These are phyloP conservation scores for Drosophila lacteicornis DNA, from an alignment of 1,140 invertebrate species.

Conservation along the genomic window DNA sequence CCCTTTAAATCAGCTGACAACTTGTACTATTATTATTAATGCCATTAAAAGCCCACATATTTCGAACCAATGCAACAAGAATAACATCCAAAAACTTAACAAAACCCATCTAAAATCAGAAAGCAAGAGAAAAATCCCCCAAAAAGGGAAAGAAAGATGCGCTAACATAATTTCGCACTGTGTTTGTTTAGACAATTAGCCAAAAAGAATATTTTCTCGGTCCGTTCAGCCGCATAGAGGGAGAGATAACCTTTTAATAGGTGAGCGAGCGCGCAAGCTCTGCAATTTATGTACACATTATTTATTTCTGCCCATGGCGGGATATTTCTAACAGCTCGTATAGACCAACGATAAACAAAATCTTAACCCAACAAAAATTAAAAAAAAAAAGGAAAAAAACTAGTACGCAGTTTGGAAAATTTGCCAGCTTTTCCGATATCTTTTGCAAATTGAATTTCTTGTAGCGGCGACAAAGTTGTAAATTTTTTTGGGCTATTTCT, in stretches of 20 bases:
- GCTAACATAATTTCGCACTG: slow-evolving; percentile 55
- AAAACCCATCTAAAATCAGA: background rate
- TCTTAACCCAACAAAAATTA: background rate
- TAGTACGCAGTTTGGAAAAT: slow-evolving; percentile 52
- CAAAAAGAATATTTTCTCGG: slow-evolving; percentile 31
- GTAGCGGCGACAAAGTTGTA: slow-evolving; percentile 69
- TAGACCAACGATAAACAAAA: slow-evolving; percentile 51
- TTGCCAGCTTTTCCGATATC: slow-evolving; percentile 39
- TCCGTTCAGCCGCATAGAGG: background rate
- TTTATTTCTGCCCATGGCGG: slow-evolving; percentile 49
- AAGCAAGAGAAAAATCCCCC: background rate
- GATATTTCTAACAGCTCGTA: slow-evolving; percentile 60
- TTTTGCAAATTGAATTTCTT: slow-evolving; percentile 52
- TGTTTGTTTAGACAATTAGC: slow-evolving; percentile 63
- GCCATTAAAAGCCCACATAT: no score
- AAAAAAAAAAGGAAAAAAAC: background rate
- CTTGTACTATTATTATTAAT: no score
- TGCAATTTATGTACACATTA: slow-evolving; percentile 63
- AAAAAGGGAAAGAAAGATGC: slow-evolving; percentile 9
- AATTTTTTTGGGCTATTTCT: slow-evolving; percentile 68
- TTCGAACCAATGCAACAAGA: no score
- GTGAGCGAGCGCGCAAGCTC: slow-evolving; percentile 9
- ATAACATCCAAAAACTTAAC: slow-evolving; percentile 1
- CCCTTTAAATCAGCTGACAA: no score
- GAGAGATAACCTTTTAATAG: slow-evolving; percentile 59